Base-by-base conservation (phyloP, 2,113 vertebrate species). In the Bubo bubo region DNA sequence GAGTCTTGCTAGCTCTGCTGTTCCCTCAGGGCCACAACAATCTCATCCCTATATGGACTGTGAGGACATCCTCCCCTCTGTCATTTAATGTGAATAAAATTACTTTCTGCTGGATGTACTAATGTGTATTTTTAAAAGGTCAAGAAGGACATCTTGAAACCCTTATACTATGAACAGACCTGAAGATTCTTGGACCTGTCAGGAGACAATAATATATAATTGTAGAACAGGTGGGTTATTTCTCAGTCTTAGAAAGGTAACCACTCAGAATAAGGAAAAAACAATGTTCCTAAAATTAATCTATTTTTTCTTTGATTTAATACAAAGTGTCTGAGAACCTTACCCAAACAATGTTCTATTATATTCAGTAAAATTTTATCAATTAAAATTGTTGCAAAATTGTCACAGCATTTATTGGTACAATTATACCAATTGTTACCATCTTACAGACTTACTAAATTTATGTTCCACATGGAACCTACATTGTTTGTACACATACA, bases 391-490 rank as follows among this genome's bases (percentile, higher is more conserved):
- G 15, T 14, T 58, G 23, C 6, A 45, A 74, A 58, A 74, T 10
- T 66, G 3, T 56, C 58, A 30, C 9, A 58, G 16, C 3, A 3
- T 32, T 88, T 79, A 66, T 41, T 66, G 34, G 13, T 58, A 43
- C 17, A 50, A 13, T 63, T 90, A 63, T 47, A 67, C 10, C 24
- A 86, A 24, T 13, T 49, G 37, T 4, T 77, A 45, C 5, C 27
- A 34, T 72, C 19, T 28, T n/a, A 66, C 82, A 63, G 9, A 52
- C 10, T 35, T 34, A 2, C 1, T 15, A 83, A 86, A 77, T 35
- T 20, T 12, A 34, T 0, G 0, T 49, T 91, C 12, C 50, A 41
- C 16, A 4, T 11, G 13, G 28, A 72, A 56, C 6, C 14, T 59
- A 47, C 10, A 24, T 16, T n/a, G 15, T 12, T 28, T 1, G 2